Evolutionary conservation across 2,888 invertebrate species (phyloP), one percentile per base, ranked within the genome.

Genomic region (Apotomis betuletana): DNA sequence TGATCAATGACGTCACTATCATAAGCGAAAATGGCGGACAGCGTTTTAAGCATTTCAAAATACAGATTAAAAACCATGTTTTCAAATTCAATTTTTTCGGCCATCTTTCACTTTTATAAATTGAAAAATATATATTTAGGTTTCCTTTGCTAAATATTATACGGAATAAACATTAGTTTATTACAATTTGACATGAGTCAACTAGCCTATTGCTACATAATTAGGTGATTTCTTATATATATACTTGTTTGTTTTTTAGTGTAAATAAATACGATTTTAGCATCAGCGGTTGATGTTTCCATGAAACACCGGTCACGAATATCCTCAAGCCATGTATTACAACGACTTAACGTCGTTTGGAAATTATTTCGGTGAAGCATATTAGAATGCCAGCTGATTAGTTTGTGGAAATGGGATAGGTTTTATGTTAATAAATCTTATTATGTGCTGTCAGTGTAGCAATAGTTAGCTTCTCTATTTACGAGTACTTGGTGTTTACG

Each of bases 281-380:
- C 60, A n/a, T 63, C n/a, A n/a, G 9, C 13, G n/a, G 52, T 70
- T 69, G 61, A 75, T 75, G 70, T 70, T 71, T 70, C 74, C 54
- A 69, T 71, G 69, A 73, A 72, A 70, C 64, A 65, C 73, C 62
- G 67, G 75, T 78, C 78, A 78, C 79, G 80, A 77, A 73, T 74
- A 71, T 67, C 77, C 77, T 64, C 70, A 59, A 73, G 77, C 76
- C 8, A 75, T 59, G 61, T 60, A 67, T 41, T 44, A 52, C 44
- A 58, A 70, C 65, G 60, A 60, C n/a, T 65, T 60, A 67, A 68
- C 38, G 70, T 70, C 64, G 70, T 75, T 75, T 74, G 65, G 65
- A 58, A 73, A 70, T 70, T 54, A 52, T 74, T 73, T 67, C 70
- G 27, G 67, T 71, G 69, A 71, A 75, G 15, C 36, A 49, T 10